phyloP scores from a whole-genome alignment of 2,797 vertebrate species.

The Rhinella marina region DNA sequence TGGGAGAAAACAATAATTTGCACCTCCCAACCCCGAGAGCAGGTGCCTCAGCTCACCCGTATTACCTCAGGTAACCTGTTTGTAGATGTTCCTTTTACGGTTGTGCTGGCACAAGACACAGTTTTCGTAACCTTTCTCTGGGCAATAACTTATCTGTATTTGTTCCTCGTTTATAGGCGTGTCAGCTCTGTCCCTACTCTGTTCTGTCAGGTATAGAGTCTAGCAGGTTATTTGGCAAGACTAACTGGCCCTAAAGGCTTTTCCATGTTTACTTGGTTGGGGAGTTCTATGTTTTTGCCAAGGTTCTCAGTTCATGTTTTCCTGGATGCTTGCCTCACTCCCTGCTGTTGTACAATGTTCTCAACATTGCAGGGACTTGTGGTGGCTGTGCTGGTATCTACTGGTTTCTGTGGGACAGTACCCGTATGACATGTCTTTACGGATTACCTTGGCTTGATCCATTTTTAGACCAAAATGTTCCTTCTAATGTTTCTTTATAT shows the following conservation, averaged over 20 bases:
- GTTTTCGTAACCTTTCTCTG: not conserved
- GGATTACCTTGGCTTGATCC: not conserved
- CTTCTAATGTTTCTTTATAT: too few relatives aligned
- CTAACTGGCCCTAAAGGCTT: not conserved
- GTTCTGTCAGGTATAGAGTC: not conserved
- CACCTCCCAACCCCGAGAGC: not conserved
- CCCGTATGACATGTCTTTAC: not conserved
- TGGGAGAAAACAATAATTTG: not conserved
- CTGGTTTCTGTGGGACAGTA: not conserved
- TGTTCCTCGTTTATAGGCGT: not conserved
- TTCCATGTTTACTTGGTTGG: constrained; percentile 4
- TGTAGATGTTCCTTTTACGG: not conserved
- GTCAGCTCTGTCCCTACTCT: not conserved
- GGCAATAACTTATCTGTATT: constrained; percentile 2
- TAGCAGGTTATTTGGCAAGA: constrained; percentile 13
- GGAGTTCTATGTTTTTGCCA: not conserved
- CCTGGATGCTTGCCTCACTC: not conserved
- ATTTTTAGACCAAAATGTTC: not conserved
- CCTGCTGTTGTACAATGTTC: not conserved
- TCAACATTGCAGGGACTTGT: not conserved
- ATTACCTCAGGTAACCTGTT: not conserved
- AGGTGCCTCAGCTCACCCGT: not conserved
- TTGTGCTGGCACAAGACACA: not conserved
- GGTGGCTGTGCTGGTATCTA: not conserved
- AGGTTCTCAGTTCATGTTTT: not conserved